These are phyloP conservation scores for Masticophis lateralis DNA, from an alignment of 2,797 vertebrate species.

Conservation along the genomic window DNA sequence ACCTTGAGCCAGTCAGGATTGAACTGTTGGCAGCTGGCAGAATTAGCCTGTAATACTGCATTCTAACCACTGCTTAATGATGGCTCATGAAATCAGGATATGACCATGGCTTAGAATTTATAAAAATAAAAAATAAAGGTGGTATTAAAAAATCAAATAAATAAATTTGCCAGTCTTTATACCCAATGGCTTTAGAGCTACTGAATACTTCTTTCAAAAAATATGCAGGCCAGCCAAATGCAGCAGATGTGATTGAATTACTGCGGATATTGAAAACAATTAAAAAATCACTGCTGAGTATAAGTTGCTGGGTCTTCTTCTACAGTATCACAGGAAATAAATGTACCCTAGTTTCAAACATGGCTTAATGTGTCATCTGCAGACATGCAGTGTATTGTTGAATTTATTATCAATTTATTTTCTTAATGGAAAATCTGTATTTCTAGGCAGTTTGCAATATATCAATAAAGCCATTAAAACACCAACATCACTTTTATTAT, in stretches of 20 bases:
- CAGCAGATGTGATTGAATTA: background rate
- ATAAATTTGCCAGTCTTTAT: background rate
- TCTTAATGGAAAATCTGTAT: background rate
- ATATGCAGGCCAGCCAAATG: background rate
- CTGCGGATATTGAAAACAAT: background rate
- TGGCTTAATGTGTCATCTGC: background rate
- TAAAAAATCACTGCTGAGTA: background rate
- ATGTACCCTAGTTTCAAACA: background rate
- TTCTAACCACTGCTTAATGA: background rate
- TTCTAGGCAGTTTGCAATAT: background rate
- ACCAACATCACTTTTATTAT: background rate
- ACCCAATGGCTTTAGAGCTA: background rate
- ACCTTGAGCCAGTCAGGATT: background rate
- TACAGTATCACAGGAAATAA: background rate
- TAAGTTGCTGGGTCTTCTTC: background rate
- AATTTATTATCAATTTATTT: background rate
- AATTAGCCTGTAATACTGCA: background rate
- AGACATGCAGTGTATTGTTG: background rate
- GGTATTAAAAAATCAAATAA: background rate
- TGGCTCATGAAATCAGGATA: background rate
- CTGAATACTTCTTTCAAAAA: background rate
- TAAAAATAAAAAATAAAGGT: background rate
- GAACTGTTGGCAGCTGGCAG: background rate
- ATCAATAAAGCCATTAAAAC: background rate
- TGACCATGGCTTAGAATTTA: background rate